Evolutionary conservation across 2,888 invertebrate species (phyloP).

Genomic region (Erebia epiphron): DNA sequence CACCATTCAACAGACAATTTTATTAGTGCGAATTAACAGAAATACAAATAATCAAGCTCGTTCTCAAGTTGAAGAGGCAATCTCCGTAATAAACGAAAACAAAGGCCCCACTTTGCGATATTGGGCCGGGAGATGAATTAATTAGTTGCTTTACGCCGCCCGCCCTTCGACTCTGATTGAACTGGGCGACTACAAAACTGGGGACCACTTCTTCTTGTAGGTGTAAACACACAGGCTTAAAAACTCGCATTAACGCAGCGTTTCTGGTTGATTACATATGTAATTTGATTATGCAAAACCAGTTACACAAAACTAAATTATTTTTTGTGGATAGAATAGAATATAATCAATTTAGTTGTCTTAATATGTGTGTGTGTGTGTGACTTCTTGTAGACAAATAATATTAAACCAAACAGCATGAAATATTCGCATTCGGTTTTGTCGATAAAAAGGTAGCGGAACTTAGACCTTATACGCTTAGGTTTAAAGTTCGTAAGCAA

Average conservation of each 20-base stretch:
- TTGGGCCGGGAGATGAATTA: conserved; percentile 40
- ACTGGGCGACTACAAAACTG: conserved; percentile 7
- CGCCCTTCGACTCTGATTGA: conserved; percentile 25
- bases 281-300: too few relatives aligned
- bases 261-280: not conserved
- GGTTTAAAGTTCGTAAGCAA: too few relatives aligned
- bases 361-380: too few relatives aligned
- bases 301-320: not conserved
- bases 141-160: conserved; percentile 35
- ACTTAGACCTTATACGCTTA: too few relatives aligned
- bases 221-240: not conserved
- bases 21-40: conserved; percentile 26
- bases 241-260: not conserved
- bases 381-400: too few relatives aligned
- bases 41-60: conserved; percentile 24
- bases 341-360: too few relatives aligned
- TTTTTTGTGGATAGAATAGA: too few relatives aligned
- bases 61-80: conserved; percentile 30
- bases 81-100: conserved; percentile 42
- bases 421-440: too few relatives aligned
- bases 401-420: too few relatives aligned
- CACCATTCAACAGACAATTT: not conserved
- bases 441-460: too few relatives aligned
- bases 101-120: conserved; percentile 36
- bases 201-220: not conserved